A percentile compares a stretch with the other conserved stretches of the same genome.
These are phyloP conservation scores for Hyposoter dolosus DNA, from an alignment of 2,888 invertebrate genomes.

Conservation along the genomic window DNA sequence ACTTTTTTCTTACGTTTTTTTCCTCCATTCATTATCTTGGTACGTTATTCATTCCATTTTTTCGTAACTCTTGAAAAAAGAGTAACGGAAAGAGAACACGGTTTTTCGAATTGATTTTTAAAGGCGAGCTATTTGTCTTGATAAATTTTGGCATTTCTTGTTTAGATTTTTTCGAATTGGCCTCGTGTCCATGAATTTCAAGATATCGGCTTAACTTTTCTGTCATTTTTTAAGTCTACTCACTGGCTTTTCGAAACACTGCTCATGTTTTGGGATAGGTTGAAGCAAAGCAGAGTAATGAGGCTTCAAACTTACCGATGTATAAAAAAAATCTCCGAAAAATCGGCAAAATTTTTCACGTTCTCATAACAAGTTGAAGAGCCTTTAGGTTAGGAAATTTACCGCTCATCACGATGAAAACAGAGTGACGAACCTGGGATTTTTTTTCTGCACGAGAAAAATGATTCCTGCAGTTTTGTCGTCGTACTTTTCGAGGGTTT, in stretches of 20 bases:
- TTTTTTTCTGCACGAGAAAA: neutral
- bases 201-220: neutral
- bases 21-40: neutral
- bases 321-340: too few relatives aligned
- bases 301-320: neutral
- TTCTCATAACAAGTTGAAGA: neutral
- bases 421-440: neutral
- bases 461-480: neutral
- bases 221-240: neutral
- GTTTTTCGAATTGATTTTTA: neutral
- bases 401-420: neutral
- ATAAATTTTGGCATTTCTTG: neutral
- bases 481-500: slow-evolving; percentile 29
- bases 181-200: neutral
- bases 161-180: neutral
- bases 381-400: neutral
- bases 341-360: neutral
- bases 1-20: slow-evolving; percentile 1
- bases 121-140: neutral
- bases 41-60: neutral
- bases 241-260: neutral
- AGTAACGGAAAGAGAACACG: neutral
- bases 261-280: neutral
- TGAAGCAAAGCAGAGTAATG: neutral
- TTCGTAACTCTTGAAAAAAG: neutral